A percentile compares a stretch with the other conserved stretches of the same genome.
phyloP scores from a whole-genome alignment of 2,113 vertebrate genomes.

The Loxodonta africana region DNA sequence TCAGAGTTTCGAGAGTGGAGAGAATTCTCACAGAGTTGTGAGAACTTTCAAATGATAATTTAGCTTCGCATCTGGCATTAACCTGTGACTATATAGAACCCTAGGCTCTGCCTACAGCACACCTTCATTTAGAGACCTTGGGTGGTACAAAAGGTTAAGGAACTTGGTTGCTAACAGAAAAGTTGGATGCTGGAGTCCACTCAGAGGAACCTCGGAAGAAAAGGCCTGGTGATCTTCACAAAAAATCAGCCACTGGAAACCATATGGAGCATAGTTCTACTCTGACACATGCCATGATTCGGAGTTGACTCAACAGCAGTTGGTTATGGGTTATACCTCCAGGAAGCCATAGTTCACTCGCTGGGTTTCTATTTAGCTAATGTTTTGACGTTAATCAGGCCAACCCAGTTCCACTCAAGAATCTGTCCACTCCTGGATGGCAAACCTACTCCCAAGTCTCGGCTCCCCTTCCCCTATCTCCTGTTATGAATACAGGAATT shows the following conservation, averaged over 20 bases:
- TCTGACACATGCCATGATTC: background rate
- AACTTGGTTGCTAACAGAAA: background rate
- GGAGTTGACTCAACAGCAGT: background rate
- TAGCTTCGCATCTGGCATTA: background rate
- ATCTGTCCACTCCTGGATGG: too few species aligned
- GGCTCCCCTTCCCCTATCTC: background rate
- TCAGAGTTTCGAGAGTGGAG: background rate
- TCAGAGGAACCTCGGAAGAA: background rate
- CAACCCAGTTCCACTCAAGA: background rate
- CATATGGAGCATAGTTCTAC: background rate
- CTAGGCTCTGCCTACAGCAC: rapidly evolving
- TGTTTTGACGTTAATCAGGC: background rate
- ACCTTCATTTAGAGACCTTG: background rate
- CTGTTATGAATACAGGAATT: background rate
- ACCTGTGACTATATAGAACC: background rate
- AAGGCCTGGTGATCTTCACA: background rate
- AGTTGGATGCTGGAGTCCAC: background rate
- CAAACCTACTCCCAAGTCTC: background rate
- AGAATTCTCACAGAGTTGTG: background rate
- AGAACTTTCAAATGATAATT: background rate
- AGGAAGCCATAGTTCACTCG: background rate
- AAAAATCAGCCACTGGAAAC: background rate
- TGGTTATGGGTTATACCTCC: background rate
- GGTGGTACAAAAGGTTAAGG: background rate
- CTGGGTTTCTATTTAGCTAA: rapidly evolving